Evolutionary conservation across 2,888 invertebrate genomes (phyloP).

Genomic region (Apocheima hispidaria): DNA sequence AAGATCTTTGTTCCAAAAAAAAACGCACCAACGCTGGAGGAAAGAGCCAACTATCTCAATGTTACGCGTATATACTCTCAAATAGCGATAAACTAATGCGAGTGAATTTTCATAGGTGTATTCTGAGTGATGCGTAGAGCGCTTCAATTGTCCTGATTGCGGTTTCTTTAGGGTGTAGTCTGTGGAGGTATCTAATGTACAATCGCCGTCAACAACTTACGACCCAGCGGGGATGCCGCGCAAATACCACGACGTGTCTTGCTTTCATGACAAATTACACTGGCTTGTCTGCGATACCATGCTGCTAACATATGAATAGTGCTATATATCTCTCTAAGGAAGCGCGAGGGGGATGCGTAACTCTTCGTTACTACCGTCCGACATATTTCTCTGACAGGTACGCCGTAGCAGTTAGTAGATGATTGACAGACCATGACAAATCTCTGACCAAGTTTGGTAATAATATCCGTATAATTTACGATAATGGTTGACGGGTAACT

Average conservation of each 20-base stretch:
- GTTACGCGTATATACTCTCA: too few species aligned
- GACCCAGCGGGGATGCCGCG: constrained; percentile 8
- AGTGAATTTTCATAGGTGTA: too few species aligned
- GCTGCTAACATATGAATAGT: constrained; percentile 39
- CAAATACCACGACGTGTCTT: constrained; percentile 33
- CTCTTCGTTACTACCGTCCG: constrained; percentile 38
- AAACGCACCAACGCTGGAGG: too few species aligned
- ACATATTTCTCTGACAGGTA: constrained; percentile 44
- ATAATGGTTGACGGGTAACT: constrained; percentile 18
- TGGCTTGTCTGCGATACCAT: constrained; percentile 38
- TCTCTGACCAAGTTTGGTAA: constrained; percentile 33
- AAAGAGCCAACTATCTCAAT: too few species aligned
- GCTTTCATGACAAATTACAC: constrained; percentile 49
- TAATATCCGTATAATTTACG: constrained; percentile 29
- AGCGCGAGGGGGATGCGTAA: constrained; percentile 40
- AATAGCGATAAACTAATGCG: too few species aligned
- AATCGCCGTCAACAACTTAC: constrained; percentile 11
- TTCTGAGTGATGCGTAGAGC: too few species aligned
- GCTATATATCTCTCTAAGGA: constrained; percentile 29
- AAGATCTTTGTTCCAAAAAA: too few species aligned
- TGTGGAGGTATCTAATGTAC: too few species aligned
- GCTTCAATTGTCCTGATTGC: too few species aligned
- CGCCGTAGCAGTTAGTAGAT: constrained; percentile 26
- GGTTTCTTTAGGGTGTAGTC: too few species aligned
- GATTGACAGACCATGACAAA: constrained; percentile 42